phyloP scores from a whole-genome alignment of 2,797 vertebrate species.

The Pampus argenteus region DNA sequence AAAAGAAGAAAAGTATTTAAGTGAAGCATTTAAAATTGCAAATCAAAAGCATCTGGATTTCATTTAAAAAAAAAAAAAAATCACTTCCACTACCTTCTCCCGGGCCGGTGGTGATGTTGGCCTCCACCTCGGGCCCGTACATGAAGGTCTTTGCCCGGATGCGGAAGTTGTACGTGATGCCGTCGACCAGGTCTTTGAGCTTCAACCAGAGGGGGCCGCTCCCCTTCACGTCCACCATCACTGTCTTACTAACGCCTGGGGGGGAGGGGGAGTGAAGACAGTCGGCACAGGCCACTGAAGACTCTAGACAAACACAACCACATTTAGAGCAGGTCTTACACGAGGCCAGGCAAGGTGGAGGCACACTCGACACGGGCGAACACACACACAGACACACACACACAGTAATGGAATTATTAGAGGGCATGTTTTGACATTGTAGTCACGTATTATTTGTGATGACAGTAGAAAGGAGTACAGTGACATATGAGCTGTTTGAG shows the following conservation, averaged over 20 bases:
- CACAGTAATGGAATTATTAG: conserved; percentile 57
- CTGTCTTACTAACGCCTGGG: conserved; percentile 97
- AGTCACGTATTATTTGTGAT: conserved; percentile 30
- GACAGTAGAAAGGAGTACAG: conserved; percentile 20
- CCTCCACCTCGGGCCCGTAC: conserved; percentile 95
- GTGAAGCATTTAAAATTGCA: background rate
- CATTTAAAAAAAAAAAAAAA: background rate
- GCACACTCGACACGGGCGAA: conserved; percentile 44
- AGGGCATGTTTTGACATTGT: conserved; percentile 13
- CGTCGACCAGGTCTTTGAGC: conserved; percentile 93
- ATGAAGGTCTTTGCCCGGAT: conserved; percentile 94
- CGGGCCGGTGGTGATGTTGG: conserved; percentile 96
- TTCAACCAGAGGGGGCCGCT: conserved; percentile 94
- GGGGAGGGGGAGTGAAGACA: conserved; percentile 86
- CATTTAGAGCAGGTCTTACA: conserved; percentile 78
- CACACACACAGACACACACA: conserved; percentile 35
- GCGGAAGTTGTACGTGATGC: conserved; percentile 93
- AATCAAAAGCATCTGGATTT: background rate
- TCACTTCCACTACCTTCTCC: conserved; percentile 88
- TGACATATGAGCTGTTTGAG: conserved; percentile 36
- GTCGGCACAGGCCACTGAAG: conserved; percentile 86
- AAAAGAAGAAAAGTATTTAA: background rate
- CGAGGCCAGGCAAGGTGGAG: conserved; percentile 51
- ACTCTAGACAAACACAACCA: conserved; percentile 82
- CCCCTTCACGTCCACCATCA: conserved; percentile 96